Evolutionary conservation across 30 jellyfish, hydroid and myxozoan genomes (phyloP).

Genomic region (Rhopilema esculentum): DNA sequence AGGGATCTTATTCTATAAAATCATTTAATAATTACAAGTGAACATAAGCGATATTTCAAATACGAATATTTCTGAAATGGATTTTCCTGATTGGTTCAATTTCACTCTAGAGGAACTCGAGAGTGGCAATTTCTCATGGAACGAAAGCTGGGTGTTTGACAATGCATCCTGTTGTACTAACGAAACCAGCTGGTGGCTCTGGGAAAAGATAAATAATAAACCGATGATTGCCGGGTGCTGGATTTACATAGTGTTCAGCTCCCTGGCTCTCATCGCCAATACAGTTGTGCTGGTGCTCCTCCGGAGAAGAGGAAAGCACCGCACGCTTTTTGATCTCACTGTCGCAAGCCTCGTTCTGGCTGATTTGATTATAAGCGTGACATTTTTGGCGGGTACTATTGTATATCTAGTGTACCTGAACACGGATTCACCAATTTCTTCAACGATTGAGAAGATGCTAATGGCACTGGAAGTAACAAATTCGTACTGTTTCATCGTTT

Average conservation of each 20-base stretch:
- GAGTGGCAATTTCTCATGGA: background rate
- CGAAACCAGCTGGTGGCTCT: background rate
- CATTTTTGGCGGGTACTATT: slow-evolving; percentile 12
- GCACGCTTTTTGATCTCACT: slow-evolving; percentile 44
- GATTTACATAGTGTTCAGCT: slow-evolving; percentile 25
- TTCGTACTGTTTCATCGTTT: slow-evolving; percentile 30
- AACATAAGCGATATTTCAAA: too few relatives aligned
- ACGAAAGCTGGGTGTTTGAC: background rate
- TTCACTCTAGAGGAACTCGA: background rate
- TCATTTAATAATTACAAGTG: too few relatives aligned
- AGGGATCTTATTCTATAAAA: too few relatives aligned
- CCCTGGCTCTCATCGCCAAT: slow-evolving; percentile 28
- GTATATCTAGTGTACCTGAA: background rate
- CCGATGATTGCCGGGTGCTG: background rate
- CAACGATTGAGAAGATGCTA: background rate
- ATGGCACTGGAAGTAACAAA: background rate
- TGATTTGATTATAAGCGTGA: slow-evolving; percentile 9
- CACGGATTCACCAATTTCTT: background rate
- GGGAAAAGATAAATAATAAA: background rate
- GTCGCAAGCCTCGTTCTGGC: slow-evolving; percentile 54
- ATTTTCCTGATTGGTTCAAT: background rate
- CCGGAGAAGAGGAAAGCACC: slow-evolving; percentile 1
- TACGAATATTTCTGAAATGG: background rate
- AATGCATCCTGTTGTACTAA: background rate
- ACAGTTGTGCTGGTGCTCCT: slow-evolving; percentile 20